Conservation (phyloP, 1,140 invertebrate genomes). For the Heliconius congener region DNA sequence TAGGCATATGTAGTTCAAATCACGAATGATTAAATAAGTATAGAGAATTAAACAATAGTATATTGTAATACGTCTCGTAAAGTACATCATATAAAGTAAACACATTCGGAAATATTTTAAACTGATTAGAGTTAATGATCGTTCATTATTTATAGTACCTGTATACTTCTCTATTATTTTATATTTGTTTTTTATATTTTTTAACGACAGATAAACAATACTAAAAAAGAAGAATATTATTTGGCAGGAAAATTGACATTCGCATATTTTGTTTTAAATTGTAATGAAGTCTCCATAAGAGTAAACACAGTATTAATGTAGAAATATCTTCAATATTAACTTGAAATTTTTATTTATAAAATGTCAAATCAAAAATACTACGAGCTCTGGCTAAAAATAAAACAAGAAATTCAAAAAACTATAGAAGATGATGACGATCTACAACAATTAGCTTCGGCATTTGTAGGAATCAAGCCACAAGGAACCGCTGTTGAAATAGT, state of each 20-base stretch:
- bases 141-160: no score
- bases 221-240: background rate
- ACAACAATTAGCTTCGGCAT: conserved; percentile 52
- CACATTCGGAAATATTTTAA: no score
- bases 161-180: no score
- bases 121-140: no score
- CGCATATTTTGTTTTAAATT: background rate
- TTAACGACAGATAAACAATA: background rate
- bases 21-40: background rate
- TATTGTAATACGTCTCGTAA: no score
- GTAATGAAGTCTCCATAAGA: background rate
- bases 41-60: no score
- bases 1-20: background rate
- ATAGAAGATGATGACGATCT: conserved; percentile 58
- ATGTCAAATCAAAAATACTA: conserved; percentile 72
- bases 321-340: no score
- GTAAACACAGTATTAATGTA: no score
- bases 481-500: conserved; percentile 66
- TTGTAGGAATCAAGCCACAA: conserved; percentile 68
- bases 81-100: no score
- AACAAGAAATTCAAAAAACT: conserved; percentile 53
- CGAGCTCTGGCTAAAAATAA: conserved; percentile 63
- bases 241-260: background rate
- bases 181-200: no score
- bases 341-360: conserved; percentile 17